Conservation (phyloP, 2,888 invertebrate species). For the Hypsopygia costalis region DNA sequence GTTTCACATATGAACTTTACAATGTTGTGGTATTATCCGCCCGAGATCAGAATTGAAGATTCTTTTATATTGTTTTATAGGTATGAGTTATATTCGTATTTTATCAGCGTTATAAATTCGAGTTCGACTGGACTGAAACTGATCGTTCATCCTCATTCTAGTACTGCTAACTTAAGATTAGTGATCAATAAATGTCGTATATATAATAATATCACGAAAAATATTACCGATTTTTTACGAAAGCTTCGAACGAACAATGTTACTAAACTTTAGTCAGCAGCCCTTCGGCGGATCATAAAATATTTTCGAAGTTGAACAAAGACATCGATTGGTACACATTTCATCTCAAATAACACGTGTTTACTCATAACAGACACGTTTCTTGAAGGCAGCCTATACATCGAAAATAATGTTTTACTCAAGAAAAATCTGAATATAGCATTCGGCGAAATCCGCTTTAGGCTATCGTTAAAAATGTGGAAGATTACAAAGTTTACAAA, state of each 20-base stretch:
- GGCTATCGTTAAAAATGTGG: slow-evolving; percentile 36
- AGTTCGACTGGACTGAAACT: background rate
- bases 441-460: slow-evolving; percentile 48
- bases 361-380: slow-evolving; percentile 49
- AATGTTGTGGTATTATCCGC: no score
- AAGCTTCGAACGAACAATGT: slow-evolving; percentile 46
- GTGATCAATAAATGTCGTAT: background rate
- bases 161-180: background rate
- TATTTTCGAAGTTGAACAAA: slow-evolving; percentile 61
- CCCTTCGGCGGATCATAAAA: slow-evolving; percentile 59
- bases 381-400: slow-evolving; percentile 31
- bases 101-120: no score
- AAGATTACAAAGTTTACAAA: no score
- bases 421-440: slow-evolving; percentile 36
- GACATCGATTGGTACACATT: slow-evolving; percentile 76
- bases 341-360: slow-evolving; percentile 71
- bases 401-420: slow-evolving; percentile 31
- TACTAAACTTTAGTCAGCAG: slow-evolving; percentile 56
- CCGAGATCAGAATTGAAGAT: no score
- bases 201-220: slow-evolving; percentile 1
- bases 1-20: no score
- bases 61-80: background rate
- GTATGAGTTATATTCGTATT: background rate
- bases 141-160: background rate
- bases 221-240: slow-evolving; percentile 4